phyloP scores from a whole-genome alignment of 2,888 invertebrate species.

The Tachina lurida region DNA sequence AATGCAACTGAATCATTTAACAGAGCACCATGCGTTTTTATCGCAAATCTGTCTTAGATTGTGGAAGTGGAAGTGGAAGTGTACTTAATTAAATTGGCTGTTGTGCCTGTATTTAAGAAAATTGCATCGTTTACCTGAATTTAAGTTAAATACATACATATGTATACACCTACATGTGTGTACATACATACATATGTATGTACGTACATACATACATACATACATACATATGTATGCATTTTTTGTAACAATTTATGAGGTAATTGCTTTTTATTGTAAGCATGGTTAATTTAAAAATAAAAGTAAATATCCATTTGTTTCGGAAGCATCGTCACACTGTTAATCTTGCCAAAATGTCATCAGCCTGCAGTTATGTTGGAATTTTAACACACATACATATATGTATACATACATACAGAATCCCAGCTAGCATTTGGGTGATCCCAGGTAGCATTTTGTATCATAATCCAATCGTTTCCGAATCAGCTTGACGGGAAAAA shows the following conservation, averaged over 20 bases:
- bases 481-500: no score
- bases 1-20: constrained; percentile 75
- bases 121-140: constrained; percentile 58
- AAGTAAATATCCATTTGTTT: constrained; percentile 39
- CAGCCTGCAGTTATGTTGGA: constrained; percentile 9
- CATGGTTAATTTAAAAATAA: constrained; percentile 75
- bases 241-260: neutral
- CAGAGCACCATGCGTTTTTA: constrained; percentile 75
- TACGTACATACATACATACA: constrained; percentile 11
- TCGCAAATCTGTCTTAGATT: constrained; percentile 69
- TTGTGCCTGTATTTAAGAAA: constrained; percentile 30
- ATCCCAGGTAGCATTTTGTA: no score
- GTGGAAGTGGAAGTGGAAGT: constrained; percentile 46
- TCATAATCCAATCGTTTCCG: no score
- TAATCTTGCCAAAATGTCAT: constrained; percentile 49
- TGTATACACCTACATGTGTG: no score
- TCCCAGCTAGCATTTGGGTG: no score
- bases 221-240: constrained; percentile 16
- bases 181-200: neutral
- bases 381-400: neutral
- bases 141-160: constrained; percentile 8
- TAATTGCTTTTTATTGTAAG: constrained; percentile 71
- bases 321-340: constrained; percentile 62
- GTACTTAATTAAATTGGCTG: constrained; percentile 61
- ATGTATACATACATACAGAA: neutral